Evolutionary conservation across 2,888 invertebrate species (phyloP).

Genomic region (Polylopha cassiicola): DNA sequence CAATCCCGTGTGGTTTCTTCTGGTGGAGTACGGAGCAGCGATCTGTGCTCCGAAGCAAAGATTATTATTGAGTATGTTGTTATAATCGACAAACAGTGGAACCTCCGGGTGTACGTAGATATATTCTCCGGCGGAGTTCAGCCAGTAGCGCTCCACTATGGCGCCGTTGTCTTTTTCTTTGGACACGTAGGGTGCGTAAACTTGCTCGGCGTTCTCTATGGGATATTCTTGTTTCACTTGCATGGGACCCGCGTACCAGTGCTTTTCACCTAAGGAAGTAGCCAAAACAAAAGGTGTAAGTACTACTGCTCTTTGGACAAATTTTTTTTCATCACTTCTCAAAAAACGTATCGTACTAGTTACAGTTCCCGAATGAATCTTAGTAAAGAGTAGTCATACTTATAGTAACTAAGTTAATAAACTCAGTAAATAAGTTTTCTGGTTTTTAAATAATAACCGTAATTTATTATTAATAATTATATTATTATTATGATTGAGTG

Average conservation of each 20-base stretch:
- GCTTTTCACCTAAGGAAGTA: slow-evolving; percentile 46
- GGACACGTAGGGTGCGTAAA: slow-evolving; percentile 74
- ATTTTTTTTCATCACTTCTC: neutral
- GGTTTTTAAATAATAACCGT: no score
- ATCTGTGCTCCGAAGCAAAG: slow-evolving; percentile 77
- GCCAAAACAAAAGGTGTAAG: slow-evolving; percentile 6
- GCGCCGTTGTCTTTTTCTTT: slow-evolving; percentile 74
- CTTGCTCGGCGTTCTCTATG: slow-evolving; percentile 69
- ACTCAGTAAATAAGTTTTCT: no score
- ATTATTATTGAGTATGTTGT: slow-evolving; percentile 67
- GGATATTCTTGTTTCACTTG: slow-evolving; percentile 79
- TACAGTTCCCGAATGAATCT: no score
- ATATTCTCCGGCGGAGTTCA: slow-evolving; percentile 83
- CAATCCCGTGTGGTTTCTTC: slow-evolving; percentile 54
- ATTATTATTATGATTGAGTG: neutral
- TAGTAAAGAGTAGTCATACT: no score
- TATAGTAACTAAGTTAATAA: no score
- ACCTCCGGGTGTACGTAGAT: slow-evolving; percentile 79
- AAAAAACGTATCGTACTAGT: no score
- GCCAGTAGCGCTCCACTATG: slow-evolving; percentile 82
- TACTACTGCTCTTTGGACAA: neutral
- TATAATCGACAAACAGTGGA: slow-evolving; percentile 84
- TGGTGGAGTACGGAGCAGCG: slow-evolving; percentile 73
- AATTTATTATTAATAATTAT: neutral
- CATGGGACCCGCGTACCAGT: slow-evolving; percentile 85